Conservation (phyloP, 2,888 invertebrate genomes). For the Philopedon plagiatum region DNA sequence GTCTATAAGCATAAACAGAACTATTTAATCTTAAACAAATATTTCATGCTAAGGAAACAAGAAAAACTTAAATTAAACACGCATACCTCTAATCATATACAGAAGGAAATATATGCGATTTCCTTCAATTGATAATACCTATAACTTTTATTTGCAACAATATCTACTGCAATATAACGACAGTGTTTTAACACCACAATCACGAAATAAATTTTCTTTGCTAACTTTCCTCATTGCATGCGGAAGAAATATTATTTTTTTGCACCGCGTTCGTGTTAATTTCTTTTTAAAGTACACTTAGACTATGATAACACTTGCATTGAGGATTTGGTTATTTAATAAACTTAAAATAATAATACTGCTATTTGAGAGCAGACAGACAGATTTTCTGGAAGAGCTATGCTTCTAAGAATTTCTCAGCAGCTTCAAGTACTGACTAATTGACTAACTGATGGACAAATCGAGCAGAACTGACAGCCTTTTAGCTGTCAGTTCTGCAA, state of each 20-base stretch:
- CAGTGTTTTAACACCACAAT: slow-evolving; percentile 20
- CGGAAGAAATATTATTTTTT: slow-evolving; percentile 22
- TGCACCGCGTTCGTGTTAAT: slow-evolving; percentile 22
- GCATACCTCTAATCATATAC: slow-evolving; percentile 11
- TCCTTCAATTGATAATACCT: slow-evolving; percentile 27
- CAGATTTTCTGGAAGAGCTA: not conserved
- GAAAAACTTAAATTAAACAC: slow-evolving; percentile 10
- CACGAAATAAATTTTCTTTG: slow-evolving; percentile 30
- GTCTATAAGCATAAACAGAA: not conserved
- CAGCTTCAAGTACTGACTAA: too few species aligned
- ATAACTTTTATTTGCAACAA: slow-evolving; percentile 23
- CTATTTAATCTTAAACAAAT: not conserved
- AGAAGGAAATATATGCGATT: slow-evolving; percentile 28
- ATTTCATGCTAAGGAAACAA: not conserved
- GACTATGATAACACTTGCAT: not conserved
- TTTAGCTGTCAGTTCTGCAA: too few species aligned
- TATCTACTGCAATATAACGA: slow-evolving; percentile 18
- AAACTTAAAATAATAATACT: not conserved
- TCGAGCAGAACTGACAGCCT: too few species aligned
- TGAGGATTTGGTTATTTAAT: too few species aligned
- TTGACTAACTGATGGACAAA: too few species aligned
- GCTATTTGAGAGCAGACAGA: not conserved
- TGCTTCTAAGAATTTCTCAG: not conserved
- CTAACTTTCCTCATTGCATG: slow-evolving; percentile 27
- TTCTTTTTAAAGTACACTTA: not conserved